A percentile compares a stretch with the other conserved stretches of the same genome.
These are phyloP conservation scores for Holothuria scabra DNA, from an alignment of 53 echinoderm and acorn worm species.

Conservation along the genomic window DNA sequence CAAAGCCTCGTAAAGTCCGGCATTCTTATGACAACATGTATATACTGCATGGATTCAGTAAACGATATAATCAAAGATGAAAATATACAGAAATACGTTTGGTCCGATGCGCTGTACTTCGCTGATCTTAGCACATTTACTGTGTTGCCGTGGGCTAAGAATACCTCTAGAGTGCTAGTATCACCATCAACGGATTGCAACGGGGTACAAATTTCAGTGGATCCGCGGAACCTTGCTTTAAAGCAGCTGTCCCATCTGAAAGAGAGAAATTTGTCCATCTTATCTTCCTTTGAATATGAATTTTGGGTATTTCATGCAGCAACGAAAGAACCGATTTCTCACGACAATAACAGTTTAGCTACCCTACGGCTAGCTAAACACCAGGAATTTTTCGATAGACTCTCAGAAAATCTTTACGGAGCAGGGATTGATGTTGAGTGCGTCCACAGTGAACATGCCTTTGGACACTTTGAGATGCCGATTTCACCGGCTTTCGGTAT, in stretches of 20 bases:
- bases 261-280: constrained; percentile 63
- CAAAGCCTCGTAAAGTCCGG: not conserved
- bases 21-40: not conserved
- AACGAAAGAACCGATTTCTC: constrained; percentile 66
- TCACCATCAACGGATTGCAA: not conserved
- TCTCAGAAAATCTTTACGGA: constrained; percentile 33
- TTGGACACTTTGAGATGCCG: constrained; percentile 59
- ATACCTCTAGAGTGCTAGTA: not conserved
- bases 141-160: not conserved
- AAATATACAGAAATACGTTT: not conserved
- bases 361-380: constrained; percentile 52
- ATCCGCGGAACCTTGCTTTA: constrained; percentile 70
- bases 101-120: not conserved
- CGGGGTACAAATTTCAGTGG: constrained; percentile 51
- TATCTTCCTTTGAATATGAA: constrained; percentile 84
- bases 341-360: constrained; percentile 58
- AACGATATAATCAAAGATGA: not conserved
- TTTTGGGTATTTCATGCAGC: constrained; percentile 76
- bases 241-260: constrained; percentile 68
- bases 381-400: constrained; percentile 29
- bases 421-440: constrained; percentile 65
- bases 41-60: not conserved
- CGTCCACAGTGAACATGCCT: constrained; percentile 52
- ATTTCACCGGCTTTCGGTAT: constrained; percentile 68
- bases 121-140: not conserved